Conservation (phyloP, 2,797 vertebrate genomes). For the Tamandua tetradactyla region DNA sequence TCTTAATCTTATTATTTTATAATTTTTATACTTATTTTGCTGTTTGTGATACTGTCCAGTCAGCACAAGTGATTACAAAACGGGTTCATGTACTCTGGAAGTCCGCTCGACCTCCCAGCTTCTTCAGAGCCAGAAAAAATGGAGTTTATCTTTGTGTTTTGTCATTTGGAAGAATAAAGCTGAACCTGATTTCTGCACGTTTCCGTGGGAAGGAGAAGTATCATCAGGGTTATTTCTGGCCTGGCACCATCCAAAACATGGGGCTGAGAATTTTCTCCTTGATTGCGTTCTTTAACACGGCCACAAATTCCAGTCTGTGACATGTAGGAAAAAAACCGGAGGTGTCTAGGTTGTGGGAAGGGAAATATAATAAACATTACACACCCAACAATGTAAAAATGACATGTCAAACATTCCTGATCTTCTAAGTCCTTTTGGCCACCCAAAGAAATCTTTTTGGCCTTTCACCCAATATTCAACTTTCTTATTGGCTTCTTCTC, state of each 20-base stretch:
- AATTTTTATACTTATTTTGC: neutral
- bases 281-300: neutral
- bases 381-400: neutral
- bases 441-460: neutral
- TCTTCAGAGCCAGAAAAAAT: neutral
- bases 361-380: neutral
- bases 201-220: neutral
- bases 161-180: neutral
- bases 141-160: neutral
- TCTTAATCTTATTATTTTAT: neutral
- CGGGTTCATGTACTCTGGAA: neutral
- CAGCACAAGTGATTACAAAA: neutral
- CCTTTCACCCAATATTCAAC: neutral
- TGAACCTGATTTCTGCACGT: neutral
- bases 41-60: neutral
- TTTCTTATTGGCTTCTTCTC: neutral
- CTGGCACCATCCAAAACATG: neutral
- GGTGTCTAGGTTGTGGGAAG: neutral
- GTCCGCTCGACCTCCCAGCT: neutral
- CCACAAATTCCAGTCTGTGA: neutral
- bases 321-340: neutral
- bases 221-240: neutral
- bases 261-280: conserved; percentile 40
- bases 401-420: neutral
- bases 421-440: neutral